phyloP scores from a whole-genome alignment of 2,113 vertebrate genomes.

The Aspiorhynchus laticeps region DNA sequence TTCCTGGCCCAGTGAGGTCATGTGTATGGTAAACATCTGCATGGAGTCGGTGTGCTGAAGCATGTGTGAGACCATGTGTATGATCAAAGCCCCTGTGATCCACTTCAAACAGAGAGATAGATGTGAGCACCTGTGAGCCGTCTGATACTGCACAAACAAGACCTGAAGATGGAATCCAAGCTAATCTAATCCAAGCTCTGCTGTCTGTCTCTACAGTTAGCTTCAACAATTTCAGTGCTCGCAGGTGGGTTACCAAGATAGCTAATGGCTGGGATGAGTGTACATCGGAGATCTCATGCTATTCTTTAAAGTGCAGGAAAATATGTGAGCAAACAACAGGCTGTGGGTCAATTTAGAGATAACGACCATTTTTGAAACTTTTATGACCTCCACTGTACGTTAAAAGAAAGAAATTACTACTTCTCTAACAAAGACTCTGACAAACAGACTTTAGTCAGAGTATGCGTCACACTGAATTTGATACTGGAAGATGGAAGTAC shows the following conservation, averaged over 20 bases:
- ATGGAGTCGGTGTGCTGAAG: constrained; percentile 48
- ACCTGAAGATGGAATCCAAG: constrained; percentile 43
- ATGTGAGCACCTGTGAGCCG: constrained; percentile 62
- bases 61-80: constrained; percentile 27
- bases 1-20: constrained; percentile 70
- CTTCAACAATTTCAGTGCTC: background rate
- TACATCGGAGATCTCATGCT: background rate
- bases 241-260: constrained; percentile 10
- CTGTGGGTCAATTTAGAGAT: background rate
- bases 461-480: background rate
- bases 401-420: constrained; percentile 8
- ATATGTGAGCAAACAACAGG: constrained; percentile 17
- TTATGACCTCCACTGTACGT: background rate
- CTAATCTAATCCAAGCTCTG: constrained; percentile 8
- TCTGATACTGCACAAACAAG: constrained; percentile 51
- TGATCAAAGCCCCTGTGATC: constrained; percentile 71
- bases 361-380: background rate
- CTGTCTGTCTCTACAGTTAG: constrained; percentile 35
- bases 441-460: background rate
- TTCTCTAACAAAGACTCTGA: constrained; percentile 8
- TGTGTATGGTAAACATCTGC: constrained; percentile 71
- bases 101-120: constrained; percentile 63
- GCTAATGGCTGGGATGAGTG: background rate
- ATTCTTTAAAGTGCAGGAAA: constrained; percentile 50
- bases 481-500: background rate